phyloP scores from a whole-genome alignment of 2,888 invertebrate species.

The Nemotelus nigrinus region DNA sequence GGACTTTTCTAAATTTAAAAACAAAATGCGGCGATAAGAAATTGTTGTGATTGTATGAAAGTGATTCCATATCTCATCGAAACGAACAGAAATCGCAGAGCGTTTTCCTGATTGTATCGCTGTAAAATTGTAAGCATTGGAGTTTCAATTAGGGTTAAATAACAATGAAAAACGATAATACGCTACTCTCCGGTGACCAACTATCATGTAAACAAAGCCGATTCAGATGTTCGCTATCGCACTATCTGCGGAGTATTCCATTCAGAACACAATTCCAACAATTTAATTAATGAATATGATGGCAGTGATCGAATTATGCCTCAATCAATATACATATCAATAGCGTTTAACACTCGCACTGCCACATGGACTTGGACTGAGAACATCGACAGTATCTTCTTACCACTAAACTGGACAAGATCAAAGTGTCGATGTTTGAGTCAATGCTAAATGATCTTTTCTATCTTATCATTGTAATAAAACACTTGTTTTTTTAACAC shows the following conservation, averaged over 20 bases:
- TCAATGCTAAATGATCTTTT: no score
- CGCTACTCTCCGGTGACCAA: no score
- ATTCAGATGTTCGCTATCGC: slow-evolving; percentile 18
- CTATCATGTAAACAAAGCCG: slow-evolving; percentile 10
- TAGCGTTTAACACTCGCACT: neutral
- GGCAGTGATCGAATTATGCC: neutral
- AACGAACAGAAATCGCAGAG: neutral
- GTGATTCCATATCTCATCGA: neutral
- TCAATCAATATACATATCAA: neutral
- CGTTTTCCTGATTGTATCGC: no score
- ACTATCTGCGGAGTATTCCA: slow-evolving; percentile 24
- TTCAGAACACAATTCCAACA: slow-evolving; percentile 10
- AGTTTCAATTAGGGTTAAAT: neutral
- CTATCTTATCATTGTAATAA: no score
- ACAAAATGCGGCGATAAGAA: slow-evolving; percentile 31
- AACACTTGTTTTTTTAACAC: no score
- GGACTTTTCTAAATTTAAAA: slow-evolving; percentile 30
- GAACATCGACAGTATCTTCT: no score
- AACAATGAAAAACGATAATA: neutral
- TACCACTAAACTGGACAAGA: no score
- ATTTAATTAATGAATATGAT: slow-evolving; percentile 17
- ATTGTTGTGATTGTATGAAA: neutral
- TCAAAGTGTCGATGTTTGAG: no score
- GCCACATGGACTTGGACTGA: neutral
- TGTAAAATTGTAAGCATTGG: no score